Evolutionary conservation across 2,888 invertebrate species (phyloP).

Genomic region (Zootermopsis nevadensis): DNA sequence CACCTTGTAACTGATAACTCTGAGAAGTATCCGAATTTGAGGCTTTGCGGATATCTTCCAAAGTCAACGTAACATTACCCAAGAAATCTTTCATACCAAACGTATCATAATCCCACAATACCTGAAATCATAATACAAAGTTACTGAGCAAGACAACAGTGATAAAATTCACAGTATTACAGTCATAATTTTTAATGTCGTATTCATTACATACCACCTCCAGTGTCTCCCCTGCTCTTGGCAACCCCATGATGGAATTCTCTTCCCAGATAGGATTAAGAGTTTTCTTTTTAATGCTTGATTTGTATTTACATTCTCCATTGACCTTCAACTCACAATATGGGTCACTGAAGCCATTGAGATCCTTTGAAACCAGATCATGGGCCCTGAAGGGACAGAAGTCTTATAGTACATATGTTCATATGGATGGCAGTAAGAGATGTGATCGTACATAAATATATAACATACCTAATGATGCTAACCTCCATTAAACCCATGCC

Average conservation of each 20-base stretch:
- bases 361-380: constrained; percentile 66
- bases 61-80: constrained; percentile 64
- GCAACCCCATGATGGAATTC: constrained; percentile 65
- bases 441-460: not conserved
- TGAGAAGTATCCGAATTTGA: constrained; percentile 62
- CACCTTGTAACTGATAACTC: constrained; percentile 64
- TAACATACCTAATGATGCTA: constrained; percentile 59
- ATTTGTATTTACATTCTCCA: constrained; percentile 65
- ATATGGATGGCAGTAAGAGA: not conserved
- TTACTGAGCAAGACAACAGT: not conserved
- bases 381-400: constrained; percentile 60
- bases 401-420: not conserved
- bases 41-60: constrained; percentile 64
- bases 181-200: not conserved
- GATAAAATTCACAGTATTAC: not conserved
- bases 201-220: constrained; percentile 62
- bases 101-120: constrained; percentile 67
- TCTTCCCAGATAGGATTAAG: constrained; percentile 68
- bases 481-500: constrained; percentile 65
- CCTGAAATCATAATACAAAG: constrained; percentile 57
- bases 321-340: constrained; percentile 66
- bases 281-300: constrained; percentile 67
- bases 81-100: constrained; percentile 67
- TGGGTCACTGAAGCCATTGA: constrained; percentile 69
- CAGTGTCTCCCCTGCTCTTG: constrained; percentile 62